Conservation (phyloP, 2,888 invertebrate genomes). For the Agrotis ipsilon region DNA sequence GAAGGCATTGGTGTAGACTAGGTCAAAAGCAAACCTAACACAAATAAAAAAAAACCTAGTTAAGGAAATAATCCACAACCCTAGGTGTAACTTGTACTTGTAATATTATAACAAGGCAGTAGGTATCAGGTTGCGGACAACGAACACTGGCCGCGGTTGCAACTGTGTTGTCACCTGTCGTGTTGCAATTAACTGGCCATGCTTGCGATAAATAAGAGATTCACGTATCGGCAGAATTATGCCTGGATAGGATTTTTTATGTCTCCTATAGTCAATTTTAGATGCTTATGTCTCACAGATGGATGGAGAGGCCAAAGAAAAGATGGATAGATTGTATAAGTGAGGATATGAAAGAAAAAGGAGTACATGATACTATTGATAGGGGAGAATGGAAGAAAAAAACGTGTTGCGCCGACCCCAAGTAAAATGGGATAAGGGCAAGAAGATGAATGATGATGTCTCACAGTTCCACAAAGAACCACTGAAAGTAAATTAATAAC, state of each 20-base stretch:
- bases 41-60: background rate
- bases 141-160: conserved; percentile 11
- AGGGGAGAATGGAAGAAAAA: no score
- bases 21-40: no score
- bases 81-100: conserved; percentile 26
- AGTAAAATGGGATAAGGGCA: no score
- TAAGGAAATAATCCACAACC: conserved; percentile 19
- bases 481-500: background rate
- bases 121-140: conserved; percentile 38
- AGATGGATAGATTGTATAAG: no score
- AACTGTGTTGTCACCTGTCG: conserved; percentile 16
- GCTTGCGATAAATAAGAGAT: conserved; percentile 18
- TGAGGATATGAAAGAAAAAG: no score
- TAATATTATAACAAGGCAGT: conserved; percentile 33
- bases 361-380: no score
- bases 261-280: no score
- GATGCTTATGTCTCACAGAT: no score
- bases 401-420: no score
- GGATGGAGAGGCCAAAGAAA: no score
- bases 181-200: conserved; percentile 35
- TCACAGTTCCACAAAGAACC: background rate
- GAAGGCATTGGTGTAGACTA: no score
- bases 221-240: background rate
- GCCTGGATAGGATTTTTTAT: background rate
- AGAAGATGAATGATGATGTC: no score